These are phyloP conservation scores for Heterodera filipjevi DNA, from an alignment of 2,888 invertebrate species.

Conservation along the genomic window DNA sequence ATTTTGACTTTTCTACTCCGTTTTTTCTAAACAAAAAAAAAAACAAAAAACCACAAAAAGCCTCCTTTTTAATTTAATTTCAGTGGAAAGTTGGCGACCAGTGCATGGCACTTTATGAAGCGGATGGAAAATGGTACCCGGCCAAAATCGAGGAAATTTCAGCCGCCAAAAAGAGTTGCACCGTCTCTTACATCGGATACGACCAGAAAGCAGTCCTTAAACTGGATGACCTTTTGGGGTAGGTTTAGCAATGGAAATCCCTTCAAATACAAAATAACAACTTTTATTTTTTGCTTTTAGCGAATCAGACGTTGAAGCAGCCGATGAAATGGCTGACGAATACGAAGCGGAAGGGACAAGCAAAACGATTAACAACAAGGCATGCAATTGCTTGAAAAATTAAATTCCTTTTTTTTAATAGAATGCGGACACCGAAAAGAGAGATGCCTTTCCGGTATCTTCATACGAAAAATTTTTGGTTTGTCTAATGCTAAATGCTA, in stretches of 20 bases:
- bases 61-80: not conserved
- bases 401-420: not conserved
- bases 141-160: conserved; percentile 43
- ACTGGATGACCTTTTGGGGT: conserved; percentile 37
- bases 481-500: not conserved
- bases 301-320: conserved; percentile 40
- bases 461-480: not conserved
- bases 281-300: conserved; percentile 28
- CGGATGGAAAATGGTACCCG: conserved; percentile 76
- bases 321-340: conserved; percentile 33
- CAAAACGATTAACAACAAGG: not conserved
- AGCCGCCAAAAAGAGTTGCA: conserved; percentile 16
- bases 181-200: conserved; percentile 44
- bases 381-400: not conserved
- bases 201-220: conserved; percentile 34
- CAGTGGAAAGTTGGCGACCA: conserved; percentile 79
- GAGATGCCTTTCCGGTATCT: not conserved
- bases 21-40: too few species aligned
- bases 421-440: not conserved
- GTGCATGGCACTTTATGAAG: conserved; percentile 87
- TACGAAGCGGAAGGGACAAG: conserved; percentile 18
- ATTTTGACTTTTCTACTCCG: too few species aligned
- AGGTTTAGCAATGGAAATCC: not conserved
- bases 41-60: too few species aligned
- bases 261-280: conserved; percentile 4